Evolutionary conservation across 2,113 vertebrate genomes (phyloP).

Genomic region (Coregonus clupeaformis): DNA sequence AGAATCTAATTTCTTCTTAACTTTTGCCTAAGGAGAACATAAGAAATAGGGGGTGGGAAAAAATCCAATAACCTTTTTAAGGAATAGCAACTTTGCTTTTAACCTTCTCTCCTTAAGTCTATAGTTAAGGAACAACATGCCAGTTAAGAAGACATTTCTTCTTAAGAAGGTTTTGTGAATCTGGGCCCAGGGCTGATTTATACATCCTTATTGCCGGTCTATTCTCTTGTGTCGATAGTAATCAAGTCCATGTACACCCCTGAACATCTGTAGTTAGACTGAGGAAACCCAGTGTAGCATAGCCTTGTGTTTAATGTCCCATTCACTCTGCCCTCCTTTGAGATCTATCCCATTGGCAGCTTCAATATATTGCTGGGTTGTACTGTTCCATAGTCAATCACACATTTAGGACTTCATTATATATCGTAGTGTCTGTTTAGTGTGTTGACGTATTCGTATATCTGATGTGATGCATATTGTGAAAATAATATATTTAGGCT

Average conservation of each 20-base stretch:
- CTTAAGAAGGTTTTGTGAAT: no score
- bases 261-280: conserved; percentile 19
- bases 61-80: no score
- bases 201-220: conserved; percentile 9
- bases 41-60: no score
- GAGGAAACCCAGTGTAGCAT: conserved; percentile 18
- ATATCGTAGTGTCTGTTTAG: no score
- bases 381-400: not conserved
- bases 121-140: no score
- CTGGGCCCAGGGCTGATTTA: conserved; percentile 31
- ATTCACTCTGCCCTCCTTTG: no score
- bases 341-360: not conserved
- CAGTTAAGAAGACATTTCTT: no score
- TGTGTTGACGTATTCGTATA: not conserved
- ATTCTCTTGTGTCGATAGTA: no score
- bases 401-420: not conserved
- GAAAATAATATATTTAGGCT: not conserved
- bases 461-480: not conserved
- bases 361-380: not conserved
- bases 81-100: no score
- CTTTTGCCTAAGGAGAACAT: no score
- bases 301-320: conserved; percentile 2
- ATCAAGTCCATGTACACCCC: conserved; percentile 34
- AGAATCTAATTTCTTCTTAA: no score
- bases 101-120: no score